Percentiles rank a stretch among this genome's conserved stretches.
Conservation (phyloP, 1,140 invertebrate species). For the Gyrodactylus salaris region DNA sequence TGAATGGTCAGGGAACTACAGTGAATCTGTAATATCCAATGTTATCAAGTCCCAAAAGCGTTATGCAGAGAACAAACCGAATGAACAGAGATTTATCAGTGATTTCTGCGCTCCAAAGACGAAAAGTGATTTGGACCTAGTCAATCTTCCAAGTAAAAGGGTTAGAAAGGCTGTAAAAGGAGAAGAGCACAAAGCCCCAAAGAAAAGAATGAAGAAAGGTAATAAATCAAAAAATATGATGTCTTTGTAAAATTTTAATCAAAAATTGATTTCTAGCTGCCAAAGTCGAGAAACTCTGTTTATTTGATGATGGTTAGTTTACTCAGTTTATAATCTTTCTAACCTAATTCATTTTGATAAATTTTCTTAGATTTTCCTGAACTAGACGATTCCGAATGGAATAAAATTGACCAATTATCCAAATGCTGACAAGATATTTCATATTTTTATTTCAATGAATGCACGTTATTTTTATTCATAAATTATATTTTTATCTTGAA, state of each 20-base stretch:
- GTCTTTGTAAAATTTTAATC: neutral
- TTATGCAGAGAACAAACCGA: neutral
- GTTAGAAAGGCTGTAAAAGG: neutral
- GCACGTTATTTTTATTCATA: no score
- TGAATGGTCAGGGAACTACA: neutral
- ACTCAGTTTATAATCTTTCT: neutral
- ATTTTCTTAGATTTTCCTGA: neutral
- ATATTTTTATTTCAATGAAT: no score
- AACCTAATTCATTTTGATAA: no score
- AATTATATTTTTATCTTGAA: no score
- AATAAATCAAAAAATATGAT: neutral
- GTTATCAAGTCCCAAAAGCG: neutral
- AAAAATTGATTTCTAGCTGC: neutral
- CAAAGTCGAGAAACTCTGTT: no score
- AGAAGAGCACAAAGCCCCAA: neutral
- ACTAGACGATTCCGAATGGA: neutral
- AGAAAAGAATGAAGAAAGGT: neutral
- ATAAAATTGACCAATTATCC: neutral
- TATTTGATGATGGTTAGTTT: neutral
- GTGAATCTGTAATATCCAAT: neutral
- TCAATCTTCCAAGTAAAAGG: neutral
- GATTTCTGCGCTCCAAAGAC: neutral
- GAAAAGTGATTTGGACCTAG: neutral
- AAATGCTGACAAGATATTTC: no score
- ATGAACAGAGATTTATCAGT: neutral